These are phyloP conservation scores for Silvanus unidentatus DNA, from an alignment of 2,888 invertebrate genomes.

Conservation along the genomic window DNA sequence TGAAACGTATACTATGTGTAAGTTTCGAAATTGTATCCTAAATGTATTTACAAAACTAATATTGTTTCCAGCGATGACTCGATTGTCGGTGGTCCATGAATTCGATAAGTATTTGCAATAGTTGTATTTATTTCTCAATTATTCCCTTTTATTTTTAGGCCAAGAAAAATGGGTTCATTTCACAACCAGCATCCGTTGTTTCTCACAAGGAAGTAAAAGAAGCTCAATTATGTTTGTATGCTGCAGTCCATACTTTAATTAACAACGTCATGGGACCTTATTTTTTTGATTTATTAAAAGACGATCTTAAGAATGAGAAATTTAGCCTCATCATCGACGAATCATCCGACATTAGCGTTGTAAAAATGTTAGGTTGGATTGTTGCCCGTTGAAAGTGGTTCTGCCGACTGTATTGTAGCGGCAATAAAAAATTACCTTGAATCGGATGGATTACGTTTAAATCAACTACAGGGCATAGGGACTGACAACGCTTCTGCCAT, in stretches of 20 bases:
- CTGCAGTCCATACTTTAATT: conserved; percentile 9
- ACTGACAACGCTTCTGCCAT: conserved; percentile 1
- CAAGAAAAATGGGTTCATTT: too few species aligned
- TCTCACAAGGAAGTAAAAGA: too few species aligned
- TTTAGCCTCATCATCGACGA: conserved; percentile 15
- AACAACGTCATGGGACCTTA: conserved; percentile 13
- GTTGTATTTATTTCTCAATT: too few species aligned
- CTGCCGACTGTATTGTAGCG: conserved; percentile 16
- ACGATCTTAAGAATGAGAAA: conserved; percentile 10
- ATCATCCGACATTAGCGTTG: conserved; percentile 13
- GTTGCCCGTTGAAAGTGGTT: conserved; percentile 10
- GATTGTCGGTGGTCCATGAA: too few species aligned
- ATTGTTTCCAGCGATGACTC: too few species aligned
- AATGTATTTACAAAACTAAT: too few species aligned
- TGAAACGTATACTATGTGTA: too few species aligned
- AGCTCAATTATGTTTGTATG: too few species aligned
- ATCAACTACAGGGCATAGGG: conserved; percentile 31
- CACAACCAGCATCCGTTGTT: too few species aligned
- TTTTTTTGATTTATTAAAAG: conserved; percentile 10
- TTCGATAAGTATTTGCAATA: too few species aligned
- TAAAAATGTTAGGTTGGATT: conserved; percentile 19
- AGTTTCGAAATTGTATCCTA: too few species aligned
- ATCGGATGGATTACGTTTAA: conserved; percentile 18
- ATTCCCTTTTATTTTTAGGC: too few species aligned
- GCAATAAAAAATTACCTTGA: conserved; percentile 10